phyloP scores from a whole-genome alignment of 2,113 vertebrate genomes.

The Trichomycterus rosablanca region DNA sequence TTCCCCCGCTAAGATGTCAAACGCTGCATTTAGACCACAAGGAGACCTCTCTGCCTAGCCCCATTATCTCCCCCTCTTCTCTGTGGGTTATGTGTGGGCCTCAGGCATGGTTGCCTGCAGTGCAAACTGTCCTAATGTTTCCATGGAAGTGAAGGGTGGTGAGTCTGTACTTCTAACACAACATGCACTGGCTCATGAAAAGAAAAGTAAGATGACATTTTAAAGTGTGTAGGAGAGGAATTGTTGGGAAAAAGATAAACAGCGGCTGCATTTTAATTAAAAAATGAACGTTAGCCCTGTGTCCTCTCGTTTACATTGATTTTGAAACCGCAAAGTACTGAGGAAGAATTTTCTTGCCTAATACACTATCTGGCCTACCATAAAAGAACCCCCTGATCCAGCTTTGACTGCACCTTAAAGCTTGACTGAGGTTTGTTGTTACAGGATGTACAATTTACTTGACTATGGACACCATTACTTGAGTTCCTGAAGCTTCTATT shows the following conservation, averaged over 20 bases:
- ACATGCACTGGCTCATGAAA: slow-evolving; percentile 46
- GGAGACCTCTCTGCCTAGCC: background rate
- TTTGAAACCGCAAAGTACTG: no score
- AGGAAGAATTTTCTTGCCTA: no score
- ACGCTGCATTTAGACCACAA: background rate
- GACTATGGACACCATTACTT: no score
- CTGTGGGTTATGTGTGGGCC: slow-evolving; percentile 47
- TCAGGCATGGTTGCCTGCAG: slow-evolving; percentile 39
- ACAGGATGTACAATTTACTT: no score
- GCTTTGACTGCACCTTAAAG: no score
- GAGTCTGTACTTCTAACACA: slow-evolving; percentile 49
- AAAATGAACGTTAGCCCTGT: no score
- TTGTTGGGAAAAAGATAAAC: background rate
- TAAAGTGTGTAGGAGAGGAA: slow-evolving; percentile 32
- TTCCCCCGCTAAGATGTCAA: background rate
- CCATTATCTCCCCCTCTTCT: slow-evolving; percentile 33
- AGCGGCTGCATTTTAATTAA: background rate
- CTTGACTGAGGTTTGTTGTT: no score
- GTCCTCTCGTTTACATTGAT: no score
- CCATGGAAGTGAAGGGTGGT: slow-evolving; percentile 24
- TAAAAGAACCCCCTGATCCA: no score
- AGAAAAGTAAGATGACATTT: slow-evolving; percentile 32
- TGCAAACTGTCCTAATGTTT: slow-evolving; percentile 36
- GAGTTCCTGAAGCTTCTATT: no score
- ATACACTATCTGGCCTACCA: no score